A percentile compares a stretch with the other conserved stretches of the same genome.
These are phyloP conservation scores for Antheraea pernyi DNA, from an alignment of 1,140 invertebrate genomes.

Conservation along the genomic window DNA sequence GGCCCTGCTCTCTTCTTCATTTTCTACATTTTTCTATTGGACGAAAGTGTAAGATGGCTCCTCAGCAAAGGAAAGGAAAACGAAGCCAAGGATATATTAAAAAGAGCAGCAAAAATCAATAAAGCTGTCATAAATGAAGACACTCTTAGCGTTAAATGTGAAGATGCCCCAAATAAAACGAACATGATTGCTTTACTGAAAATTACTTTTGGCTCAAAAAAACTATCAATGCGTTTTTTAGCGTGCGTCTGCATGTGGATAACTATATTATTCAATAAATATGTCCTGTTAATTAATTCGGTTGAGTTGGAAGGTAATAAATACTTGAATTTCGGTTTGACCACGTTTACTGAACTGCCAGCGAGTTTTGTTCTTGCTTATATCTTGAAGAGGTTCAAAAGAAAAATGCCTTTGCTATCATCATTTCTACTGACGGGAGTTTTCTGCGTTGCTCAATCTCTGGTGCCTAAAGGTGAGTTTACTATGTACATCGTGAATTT, in stretches of 20 bases:
- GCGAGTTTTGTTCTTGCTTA: slow-evolving; percentile 81
- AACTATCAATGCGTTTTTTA: slow-evolving; percentile 54
- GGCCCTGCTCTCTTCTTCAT: slow-evolving; percentile 45
- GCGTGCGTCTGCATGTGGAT: slow-evolving; percentile 86
- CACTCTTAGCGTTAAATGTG: slow-evolving; percentile 39
- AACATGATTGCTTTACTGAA: slow-evolving; percentile 19
- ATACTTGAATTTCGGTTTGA: slow-evolving; percentile 85
- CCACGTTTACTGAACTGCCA: slow-evolving; percentile 84
- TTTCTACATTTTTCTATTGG: slow-evolving; percentile 45
- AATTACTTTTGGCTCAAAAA: slow-evolving; percentile 40
- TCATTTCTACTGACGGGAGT: slow-evolving; percentile 45
- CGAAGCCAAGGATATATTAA: slow-evolving; percentile 40
- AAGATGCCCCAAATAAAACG: slow-evolving; percentile 25
- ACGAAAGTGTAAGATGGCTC: slow-evolving; percentile 81
- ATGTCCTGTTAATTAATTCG: slow-evolving; percentile 88
- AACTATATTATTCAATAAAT: slow-evolving; percentile 86
- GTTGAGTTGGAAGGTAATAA: slow-evolving; percentile 85
- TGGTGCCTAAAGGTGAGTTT: slow-evolving; percentile 46
- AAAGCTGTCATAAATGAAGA: slow-evolving; percentile 34
- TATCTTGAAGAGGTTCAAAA: slow-evolving; percentile 43
- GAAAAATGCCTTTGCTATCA: slow-evolving; percentile 45
- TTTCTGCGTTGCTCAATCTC: slow-evolving; percentile 46
- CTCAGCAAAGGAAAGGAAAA: slow-evolving; percentile 78
- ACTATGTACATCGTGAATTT: neutral
- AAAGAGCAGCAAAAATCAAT: slow-evolving; percentile 48